Evolutionary conservation across 2,888 invertebrate genomes (phyloP).

Genomic region (Polydrusus cervinus): DNA sequence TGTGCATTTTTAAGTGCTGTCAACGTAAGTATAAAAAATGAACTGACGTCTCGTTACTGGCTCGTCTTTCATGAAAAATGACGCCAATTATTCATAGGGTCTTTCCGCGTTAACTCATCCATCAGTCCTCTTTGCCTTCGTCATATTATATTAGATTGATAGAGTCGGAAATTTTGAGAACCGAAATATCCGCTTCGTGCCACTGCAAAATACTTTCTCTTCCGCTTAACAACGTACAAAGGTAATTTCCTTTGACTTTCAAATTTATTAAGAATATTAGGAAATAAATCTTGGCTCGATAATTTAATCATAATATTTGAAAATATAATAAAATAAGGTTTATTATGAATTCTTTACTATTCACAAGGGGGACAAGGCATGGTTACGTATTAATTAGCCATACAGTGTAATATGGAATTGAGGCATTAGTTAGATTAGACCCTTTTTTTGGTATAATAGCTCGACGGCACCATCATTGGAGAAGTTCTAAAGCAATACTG

Average conservation of each 20-base stretch:
- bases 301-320: too few species aligned
- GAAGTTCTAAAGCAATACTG: too few species aligned
- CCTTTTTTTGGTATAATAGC: too few species aligned
- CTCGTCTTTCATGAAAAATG: constrained; percentile 56
- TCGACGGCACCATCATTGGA: too few species aligned
- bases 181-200: constrained; percentile 51
- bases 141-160: constrained; percentile 55
- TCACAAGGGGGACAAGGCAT: too few species aligned
- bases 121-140: constrained; percentile 37
- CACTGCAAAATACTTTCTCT: constrained; percentile 14
- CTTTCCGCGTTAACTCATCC: constrained; percentile 46
- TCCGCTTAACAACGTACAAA: background rate
- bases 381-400: too few species aligned
- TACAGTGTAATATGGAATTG: too few species aligned
- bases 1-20: constrained; percentile 9
- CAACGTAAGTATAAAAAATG: constrained; percentile 28
- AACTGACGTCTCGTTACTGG: constrained; percentile 47
- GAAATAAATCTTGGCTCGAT: background rate
- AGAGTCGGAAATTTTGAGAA: constrained; percentile 55
- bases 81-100: constrained; percentile 56
- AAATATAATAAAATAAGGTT: too few species aligned
- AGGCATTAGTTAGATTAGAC: too few species aligned
- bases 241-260: constrained; percentile 3
- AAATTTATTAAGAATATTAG: background rate
- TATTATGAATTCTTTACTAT: too few species aligned